Evolutionary conservation across 2,888 invertebrate species (phyloP), one percentile per base, ranked within the genome.

Genomic region (Meliscaeva auricollis): DNA sequence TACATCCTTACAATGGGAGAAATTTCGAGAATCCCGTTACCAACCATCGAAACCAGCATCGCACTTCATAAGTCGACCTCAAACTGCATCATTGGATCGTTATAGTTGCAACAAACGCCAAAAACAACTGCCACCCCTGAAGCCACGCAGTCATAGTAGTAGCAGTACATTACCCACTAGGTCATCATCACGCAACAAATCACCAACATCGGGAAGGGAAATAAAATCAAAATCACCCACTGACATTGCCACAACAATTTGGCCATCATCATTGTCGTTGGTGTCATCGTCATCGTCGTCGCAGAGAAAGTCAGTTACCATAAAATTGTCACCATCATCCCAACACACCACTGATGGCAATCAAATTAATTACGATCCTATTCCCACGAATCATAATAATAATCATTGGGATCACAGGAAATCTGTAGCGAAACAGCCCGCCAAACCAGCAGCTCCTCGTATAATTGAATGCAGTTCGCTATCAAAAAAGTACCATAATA

Each of bases 101-200:
- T 81, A 81, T 52, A 85, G 30, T 15, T 17, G 32, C 50, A 66
- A 50, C 41, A 81, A 54, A 22, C 87, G 89, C 0, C 89, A 64
- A 46, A 46, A 30, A 2, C 30, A 89, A 60, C 75, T 91, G 79
- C 91, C 91, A 5, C 91, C 91, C 1, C 87, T 87, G 41, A 91
- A 91, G 56, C 91, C 91, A 1, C 88, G 91, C 0, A 74, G 88
- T 15, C 69, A 64, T 13, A 87, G 75, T 56, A 60, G 46, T 41
- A 20, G 58, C 35, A 74, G 58, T n/a, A 68, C 20, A 35, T 52
- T 48, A 54, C 20, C 70, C 44, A 68, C 38, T 58, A n/a, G 60
- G 22, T 60, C n/a, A 35, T 68, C 83, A 26, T 26, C n/a, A 15
- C 87, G 73, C 13, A 88, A 87, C 77, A 78, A 76, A 54, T 60